Conservation (phyloP, 2,888 invertebrate species). For the Apoda limacodes region DNA sequence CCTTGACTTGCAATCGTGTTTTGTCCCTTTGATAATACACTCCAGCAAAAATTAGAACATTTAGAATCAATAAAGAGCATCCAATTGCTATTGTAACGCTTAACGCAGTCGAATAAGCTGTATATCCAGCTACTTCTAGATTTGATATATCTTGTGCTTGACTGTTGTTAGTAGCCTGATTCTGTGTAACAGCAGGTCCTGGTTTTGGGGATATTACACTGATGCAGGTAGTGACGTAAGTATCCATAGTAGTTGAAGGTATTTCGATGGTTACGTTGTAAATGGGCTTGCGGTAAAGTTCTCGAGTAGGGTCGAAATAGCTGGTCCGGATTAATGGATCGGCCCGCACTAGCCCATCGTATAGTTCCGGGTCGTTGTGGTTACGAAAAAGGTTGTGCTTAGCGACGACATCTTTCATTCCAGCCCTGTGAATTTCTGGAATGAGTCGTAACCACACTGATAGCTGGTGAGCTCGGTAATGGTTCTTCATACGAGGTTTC, state of each 20-base stretch:
- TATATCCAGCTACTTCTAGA: conserved; percentile 81
- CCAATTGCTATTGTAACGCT: conserved; percentile 86
- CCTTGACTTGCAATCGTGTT: conserved; percentile 82
- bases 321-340: conserved; percentile 80
- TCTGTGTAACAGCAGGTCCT: conserved; percentile 61
- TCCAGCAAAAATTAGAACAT: conserved; percentile 85
- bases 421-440: conserved; percentile 89
- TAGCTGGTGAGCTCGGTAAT: conserved; percentile 95
- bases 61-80: conserved; percentile 82
- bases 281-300: conserved; percentile 72
- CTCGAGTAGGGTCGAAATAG: conserved; percentile 72
- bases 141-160: conserved; percentile 83
- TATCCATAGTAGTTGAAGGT: conserved; percentile 70
- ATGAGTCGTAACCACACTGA: conserved; percentile 95
- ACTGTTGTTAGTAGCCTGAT: conserved; percentile 67
- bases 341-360: conserved; percentile 89
- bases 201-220: conserved; percentile 79
- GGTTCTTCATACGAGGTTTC: conserved; percentile 93
- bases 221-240: conserved; percentile 77
- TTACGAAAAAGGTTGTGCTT: conserved; percentile 91
- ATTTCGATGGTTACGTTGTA: conserved; percentile 66
- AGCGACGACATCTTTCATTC: conserved; percentile 90
- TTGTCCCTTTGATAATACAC: conserved; percentile 86
- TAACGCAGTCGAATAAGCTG: conserved; percentile 80
- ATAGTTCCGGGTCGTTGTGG: conserved; percentile 89